Evolutionary conservation across 2,888 invertebrate genomes (phyloP), one percentile per base, ranked within the genome.

Genomic region (Drosophila rubida): DNA sequence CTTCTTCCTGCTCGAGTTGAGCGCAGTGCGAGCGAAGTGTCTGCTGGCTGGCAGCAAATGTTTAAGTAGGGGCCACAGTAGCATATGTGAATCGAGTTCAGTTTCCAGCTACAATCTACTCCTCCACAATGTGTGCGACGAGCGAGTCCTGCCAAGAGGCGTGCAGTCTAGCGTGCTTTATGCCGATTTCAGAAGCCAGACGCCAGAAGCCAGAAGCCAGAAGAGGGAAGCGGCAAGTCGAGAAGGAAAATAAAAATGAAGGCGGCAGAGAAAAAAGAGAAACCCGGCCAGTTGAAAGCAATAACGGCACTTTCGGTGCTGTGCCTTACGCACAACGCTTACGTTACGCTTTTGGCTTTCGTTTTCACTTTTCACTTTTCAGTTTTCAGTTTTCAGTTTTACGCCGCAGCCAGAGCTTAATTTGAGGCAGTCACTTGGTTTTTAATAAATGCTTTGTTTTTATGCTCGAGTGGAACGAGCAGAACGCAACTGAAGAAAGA

Each of bases 391-490:
- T 49, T 35, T 50, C 25, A 46, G 37, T 46, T 46, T 48, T 44
- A 30, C 46, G 35, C 49, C 14, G 41, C 13, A 46, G 53, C 37
- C 50, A 30, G 46, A 45, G 51, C 64, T 69, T 66, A 69, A 73
- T 66, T 57, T 62, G 35, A 69, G 49, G 25, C 59, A 62, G 54
- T 66, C 69, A 60, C 51, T 73, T 60, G 65, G 53, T 69, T 69
- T 69, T 66, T 63, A 78, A 69, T 73, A 73, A 75, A 65, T 78
- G 64, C 61, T 58, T 27, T 60, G 41, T 19, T 70, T 59, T 75
- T 60, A 60, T 69, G 58, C 65, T 49, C 27, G 22, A 54, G 14
- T 19, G n/a, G 53, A 27, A 48, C 48, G 19, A 11, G 32, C 16
- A 19, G 9, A 19, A 3, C 19, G 19, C 19, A 19, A 19, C n/a